These are phyloP conservation scores for Psittacula derbiana DNA, from an alignment of 2,797 vertebrate species.

Conservation along the genomic window DNA sequence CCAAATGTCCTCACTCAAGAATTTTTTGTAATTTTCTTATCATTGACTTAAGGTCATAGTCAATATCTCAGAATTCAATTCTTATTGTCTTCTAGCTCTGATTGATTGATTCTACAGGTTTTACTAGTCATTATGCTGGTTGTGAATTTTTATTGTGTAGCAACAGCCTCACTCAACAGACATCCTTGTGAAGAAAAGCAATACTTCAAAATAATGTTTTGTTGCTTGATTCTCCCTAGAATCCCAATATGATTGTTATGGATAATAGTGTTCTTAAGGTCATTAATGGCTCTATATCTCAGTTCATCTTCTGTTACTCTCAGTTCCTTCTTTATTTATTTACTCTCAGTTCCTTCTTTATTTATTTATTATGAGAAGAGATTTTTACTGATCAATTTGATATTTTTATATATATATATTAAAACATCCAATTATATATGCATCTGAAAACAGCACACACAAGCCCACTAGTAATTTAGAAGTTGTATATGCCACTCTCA, in stretches of 20 bases:
- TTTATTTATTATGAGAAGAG: neutral
- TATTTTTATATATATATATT: neutral
- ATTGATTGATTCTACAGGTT: constrained; percentile 37
- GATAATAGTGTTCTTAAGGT: constrained; percentile 31
- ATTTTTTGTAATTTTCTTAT: constrained; percentile 25
- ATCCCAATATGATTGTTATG: constrained; percentile 32
- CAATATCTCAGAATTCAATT: constrained; percentile 29
- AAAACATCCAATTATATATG: neutral
- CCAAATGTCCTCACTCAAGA: neutral
- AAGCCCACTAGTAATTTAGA: neutral
- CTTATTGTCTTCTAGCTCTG: neutral
- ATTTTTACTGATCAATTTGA: constrained; percentile 1
- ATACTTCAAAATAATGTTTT: constrained; percentile 31
- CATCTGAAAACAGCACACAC: neutral
- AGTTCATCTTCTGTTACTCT: neutral
- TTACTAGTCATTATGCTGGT: neutral
- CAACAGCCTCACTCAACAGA: constrained; percentile 17
- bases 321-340: neutral
- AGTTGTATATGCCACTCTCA: neutral
- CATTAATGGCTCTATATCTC: neutral
- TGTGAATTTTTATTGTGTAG: neutral
- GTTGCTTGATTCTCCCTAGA: neutral
- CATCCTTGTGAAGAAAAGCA: neutral
- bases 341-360: no score
- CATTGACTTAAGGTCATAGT: neutral